phyloP scores from a whole-genome alignment of 2,113 vertebrate genomes.

The Caranx ignobilis region DNA sequence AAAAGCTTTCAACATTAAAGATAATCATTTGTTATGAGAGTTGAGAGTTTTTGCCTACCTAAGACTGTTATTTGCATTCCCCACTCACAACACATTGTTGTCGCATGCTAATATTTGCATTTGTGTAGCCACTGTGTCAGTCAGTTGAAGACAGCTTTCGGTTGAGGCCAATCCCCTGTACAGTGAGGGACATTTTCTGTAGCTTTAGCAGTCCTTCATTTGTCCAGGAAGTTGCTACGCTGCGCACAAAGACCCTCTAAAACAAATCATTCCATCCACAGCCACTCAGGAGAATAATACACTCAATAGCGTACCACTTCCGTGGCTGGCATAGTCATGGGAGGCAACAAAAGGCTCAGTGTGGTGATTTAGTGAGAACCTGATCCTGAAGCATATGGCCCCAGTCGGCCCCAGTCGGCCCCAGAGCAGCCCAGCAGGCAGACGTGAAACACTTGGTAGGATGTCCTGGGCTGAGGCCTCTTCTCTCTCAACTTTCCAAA shows the following conservation, averaged over 20 bases:
- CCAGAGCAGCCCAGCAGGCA: slow-evolving; percentile 25
- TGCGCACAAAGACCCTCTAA: slow-evolving; percentile 45
- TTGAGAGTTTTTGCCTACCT: neutral
- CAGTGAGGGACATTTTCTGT: slow-evolving; percentile 35
- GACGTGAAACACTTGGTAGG: slow-evolving; percentile 9
- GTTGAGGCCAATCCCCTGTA: slow-evolving; percentile 30
- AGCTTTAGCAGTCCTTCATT: slow-evolving; percentile 25
- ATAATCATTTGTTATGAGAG: neutral
- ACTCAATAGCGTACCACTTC: slow-evolving; percentile 37
- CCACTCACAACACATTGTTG: neutral
- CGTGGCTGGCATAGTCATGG: slow-evolving; percentile 38
- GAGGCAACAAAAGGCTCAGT: slow-evolving; percentile 52
- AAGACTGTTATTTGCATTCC: neutral
- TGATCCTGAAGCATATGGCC: slow-evolving; percentile 67
- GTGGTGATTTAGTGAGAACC: slow-evolving; percentile 64
- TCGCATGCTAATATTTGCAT: neutral
- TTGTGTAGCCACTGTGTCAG: neutral
- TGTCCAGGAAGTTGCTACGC: slow-evolving; percentile 57
- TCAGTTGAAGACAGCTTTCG: neutral
- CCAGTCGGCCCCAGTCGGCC: slow-evolving; percentile 29
- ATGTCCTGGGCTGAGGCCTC: neutral
- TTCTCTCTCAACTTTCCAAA: slow-evolving; percentile 1
- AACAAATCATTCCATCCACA: slow-evolving; percentile 58
- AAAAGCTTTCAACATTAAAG: neutral
- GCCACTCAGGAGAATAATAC: slow-evolving; percentile 65